Base-by-base conservation (phyloP, 2,113 vertebrate genomes). In the Leucosticte australis region DNA sequence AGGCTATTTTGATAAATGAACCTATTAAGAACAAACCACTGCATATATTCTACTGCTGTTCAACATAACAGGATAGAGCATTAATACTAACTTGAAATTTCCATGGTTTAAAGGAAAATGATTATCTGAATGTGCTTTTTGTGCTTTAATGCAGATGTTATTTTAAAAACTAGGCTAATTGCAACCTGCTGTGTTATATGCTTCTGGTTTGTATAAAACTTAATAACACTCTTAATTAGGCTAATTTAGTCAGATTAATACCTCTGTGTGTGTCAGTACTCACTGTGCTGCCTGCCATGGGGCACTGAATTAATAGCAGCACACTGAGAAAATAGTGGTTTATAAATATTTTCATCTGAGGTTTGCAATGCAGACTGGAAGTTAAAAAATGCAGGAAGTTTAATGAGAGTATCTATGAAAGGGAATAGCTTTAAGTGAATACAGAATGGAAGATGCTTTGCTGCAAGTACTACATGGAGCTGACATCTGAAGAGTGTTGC, bases 231-330 rank as follows among this genome's bases (percentile, higher is more conserved):
- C 92, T 97, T 98, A 98, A 98, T 98, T 97, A 97, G 94, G 88
- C 94, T 98, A 97, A 98, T 97, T 97, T 97, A 95, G 93, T 96
- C 94, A 97, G 96, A 97, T 98, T 98, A 98, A 98, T 98, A 95
- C 95, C 96, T 95, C 94, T 89, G 68, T 92, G 80, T 86, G 75
- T 97, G 95, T 97, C 94, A 94, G 92, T 91, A 75, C 88, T 97
- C 83, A 83, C 94, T 97, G 94, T 90, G 87, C 88, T 91, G 87
- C 96, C 92, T 96, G 92, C 93, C 92, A 91, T 44, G 89, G 96
- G 94, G 95, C 91, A 90, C 71, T 83, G 81, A 90, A 96, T 98
- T 97, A 97, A 95, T 89, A 93, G 63, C 46, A 89, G 60, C 93
- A 91, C 60, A 86, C 92, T 95, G 94, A 95, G 94, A 94, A 97